These are phyloP conservation scores for Plemyria rubiginata DNA, from an alignment of 2,888 invertebrate genomes.

Conservation along the genomic window DNA sequence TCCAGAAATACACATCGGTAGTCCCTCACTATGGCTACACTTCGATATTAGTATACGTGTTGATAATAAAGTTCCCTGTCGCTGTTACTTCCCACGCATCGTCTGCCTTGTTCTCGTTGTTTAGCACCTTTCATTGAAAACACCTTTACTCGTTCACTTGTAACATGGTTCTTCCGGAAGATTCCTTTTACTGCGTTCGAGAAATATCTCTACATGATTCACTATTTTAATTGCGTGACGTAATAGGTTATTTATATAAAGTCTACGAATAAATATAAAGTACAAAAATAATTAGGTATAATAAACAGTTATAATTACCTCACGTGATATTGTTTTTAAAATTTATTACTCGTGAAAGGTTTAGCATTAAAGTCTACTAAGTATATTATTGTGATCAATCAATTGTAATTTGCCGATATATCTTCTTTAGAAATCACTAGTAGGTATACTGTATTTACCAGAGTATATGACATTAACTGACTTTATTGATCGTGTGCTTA, in stretches of 20 bases:
- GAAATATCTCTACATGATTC: background rate
- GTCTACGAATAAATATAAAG: background rate
- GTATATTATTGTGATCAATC: slow-evolving; percentile 4
- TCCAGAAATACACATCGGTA: slow-evolving; percentile 77
- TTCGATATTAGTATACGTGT: slow-evolving; percentile 36
- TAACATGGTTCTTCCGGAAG: background rate
- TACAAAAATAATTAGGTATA: too few relatives aligned
- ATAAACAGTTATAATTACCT: background rate
- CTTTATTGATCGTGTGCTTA: slow-evolving; percentile 42
- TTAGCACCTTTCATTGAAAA: slow-evolving; percentile 31
- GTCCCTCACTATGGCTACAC: slow-evolving; percentile 57
- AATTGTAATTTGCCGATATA: background rate
- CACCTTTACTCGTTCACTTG: slow-evolving; percentile 17
- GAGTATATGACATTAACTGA: slow-evolving; percentile 23
- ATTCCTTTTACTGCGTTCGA: slow-evolving; percentile 5
- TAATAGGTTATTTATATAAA: background rate
- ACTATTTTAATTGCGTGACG: background rate
- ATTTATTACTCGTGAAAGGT: slow-evolving; percentile 4
- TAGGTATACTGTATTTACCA: slow-evolving; percentile 1
- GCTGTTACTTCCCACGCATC: slow-evolving; percentile 47
- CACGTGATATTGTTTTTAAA: slow-evolving; percentile 2
- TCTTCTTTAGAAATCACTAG: background rate
- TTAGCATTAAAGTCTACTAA: background rate
- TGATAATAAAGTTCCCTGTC: slow-evolving; percentile 54
- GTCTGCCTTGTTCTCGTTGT: slow-evolving; percentile 31